phyloP scores from a whole-genome alignment of 2,888 invertebrate genomes.

The Andricus quercusramuli region DNA sequence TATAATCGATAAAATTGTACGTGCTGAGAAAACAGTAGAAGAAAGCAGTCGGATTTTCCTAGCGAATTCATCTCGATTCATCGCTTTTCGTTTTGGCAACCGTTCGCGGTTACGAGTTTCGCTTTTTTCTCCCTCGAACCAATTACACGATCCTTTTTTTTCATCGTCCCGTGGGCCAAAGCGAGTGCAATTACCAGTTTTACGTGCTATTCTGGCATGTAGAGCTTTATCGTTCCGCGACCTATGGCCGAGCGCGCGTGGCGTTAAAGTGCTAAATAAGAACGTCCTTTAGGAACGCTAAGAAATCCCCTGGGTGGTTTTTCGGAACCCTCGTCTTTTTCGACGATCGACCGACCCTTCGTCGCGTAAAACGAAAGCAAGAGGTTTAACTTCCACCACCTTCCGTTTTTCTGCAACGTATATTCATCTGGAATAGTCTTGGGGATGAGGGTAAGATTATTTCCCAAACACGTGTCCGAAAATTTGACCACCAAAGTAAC shows the following conservation, averaged over 20 bases:
- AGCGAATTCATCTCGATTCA: conserved; percentile 14
- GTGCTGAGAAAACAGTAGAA: conserved; percentile 45
- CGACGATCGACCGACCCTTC: conserved; percentile 48
- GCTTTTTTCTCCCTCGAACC: conserved; percentile 35
- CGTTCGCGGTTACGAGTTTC: conserved; percentile 7
- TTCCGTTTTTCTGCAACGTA: conserved; percentile 32
- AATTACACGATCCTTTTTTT: conserved; percentile 53
- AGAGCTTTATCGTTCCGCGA: conserved; percentile 67
- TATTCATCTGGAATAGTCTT: not conserved
- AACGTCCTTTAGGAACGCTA: conserved; percentile 66
- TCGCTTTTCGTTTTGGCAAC: conserved; percentile 20
- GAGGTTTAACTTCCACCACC: conserved; percentile 57
- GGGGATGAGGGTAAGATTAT: not conserved
- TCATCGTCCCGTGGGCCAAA: conserved; percentile 45
- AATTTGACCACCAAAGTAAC: conserved; percentile 9
- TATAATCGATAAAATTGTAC: conserved; percentile 46
- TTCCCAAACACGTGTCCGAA: conserved; percentile 49
- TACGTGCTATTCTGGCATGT: conserved; percentile 68
- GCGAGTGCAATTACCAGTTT: conserved; percentile 60
- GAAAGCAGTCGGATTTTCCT: not conserved
- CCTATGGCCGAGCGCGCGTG: conserved; percentile 68
- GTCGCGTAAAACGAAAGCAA: conserved; percentile 63
- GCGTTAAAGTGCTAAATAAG: conserved; percentile 71
- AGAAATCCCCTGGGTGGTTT: conserved; percentile 66
- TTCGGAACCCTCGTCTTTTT: conserved; percentile 48